These are phyloP conservation scores for Drosophila vallismaia DNA, from an alignment of 2,888 invertebrate species.

Conservation along the genomic window DNA sequence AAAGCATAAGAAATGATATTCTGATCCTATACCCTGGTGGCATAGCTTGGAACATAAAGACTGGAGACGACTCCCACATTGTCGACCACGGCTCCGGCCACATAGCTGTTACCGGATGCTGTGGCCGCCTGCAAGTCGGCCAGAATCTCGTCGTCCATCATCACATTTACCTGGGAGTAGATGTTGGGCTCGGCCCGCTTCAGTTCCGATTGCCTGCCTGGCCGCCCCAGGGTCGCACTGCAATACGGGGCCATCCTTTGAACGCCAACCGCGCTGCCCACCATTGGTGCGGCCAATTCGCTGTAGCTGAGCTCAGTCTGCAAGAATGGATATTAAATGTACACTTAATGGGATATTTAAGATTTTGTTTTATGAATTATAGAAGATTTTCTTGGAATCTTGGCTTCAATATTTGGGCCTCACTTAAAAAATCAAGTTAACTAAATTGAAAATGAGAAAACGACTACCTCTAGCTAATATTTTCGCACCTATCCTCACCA, in stretches of 20 bases:
- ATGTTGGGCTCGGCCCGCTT: conserved; percentile 84
- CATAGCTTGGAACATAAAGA: conserved; percentile 70
- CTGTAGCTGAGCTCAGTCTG: conserved; percentile 83
- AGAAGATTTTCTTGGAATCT: no score
- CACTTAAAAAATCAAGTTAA: no score
- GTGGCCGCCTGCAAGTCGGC: conserved; percentile 70
- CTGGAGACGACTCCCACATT: conserved; percentile 58
- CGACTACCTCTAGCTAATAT: not conserved
- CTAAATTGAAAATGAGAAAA: no score
- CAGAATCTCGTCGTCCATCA: conserved; percentile 79
- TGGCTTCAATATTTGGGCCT: no score
- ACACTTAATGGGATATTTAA: not conserved
- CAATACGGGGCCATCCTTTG: conserved; percentile 83
- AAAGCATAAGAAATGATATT: conserved; percentile 2
- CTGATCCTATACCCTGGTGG: conserved; percentile 68
- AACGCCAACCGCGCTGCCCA: conserved; percentile 65
- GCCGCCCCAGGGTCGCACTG: conserved; percentile 84
- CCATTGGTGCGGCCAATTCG: conserved; percentile 76
- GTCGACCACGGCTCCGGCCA: conserved; percentile 74
- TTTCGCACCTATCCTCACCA: not conserved
- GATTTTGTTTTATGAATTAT: not conserved
- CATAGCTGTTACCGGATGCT: conserved; percentile 61
- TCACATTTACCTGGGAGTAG: conserved; percentile 84
- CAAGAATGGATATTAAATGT: not conserved
- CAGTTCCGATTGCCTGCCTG: conserved; percentile 81